These are phyloP conservation scores for Conus canariensis DNA, from an alignment of 2,888 invertebrate genomes.

Conservation along the genomic window DNA sequence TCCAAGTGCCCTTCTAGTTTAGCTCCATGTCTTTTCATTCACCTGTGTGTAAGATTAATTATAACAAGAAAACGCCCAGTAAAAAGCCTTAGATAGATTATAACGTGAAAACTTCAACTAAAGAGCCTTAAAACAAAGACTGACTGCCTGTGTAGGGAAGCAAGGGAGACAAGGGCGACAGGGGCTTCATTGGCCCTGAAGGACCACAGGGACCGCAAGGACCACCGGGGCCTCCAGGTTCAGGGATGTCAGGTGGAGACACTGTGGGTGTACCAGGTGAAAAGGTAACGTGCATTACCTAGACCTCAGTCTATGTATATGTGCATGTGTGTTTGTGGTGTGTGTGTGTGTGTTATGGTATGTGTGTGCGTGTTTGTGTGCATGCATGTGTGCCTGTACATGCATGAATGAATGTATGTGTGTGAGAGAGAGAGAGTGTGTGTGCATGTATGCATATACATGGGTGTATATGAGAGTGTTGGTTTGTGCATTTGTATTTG, in stretches of 20 bases:
- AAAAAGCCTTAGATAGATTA: too few species aligned
- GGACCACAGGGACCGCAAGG: conserved; percentile 44
- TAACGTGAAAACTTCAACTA: too few species aligned
- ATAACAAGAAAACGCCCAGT: too few species aligned
- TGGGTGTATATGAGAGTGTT: neutral
- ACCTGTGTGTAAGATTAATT: too few species aligned
- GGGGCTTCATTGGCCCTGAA: conserved; percentile 35
- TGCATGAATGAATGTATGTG: neutral
- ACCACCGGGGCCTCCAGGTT: conserved; percentile 36
- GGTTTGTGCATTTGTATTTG: neutral
- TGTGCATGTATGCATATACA: neutral
- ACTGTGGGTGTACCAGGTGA: neutral
- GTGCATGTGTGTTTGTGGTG: neutral
- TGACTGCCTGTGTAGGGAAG: neutral
- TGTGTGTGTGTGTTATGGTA: conserved; percentile 29
- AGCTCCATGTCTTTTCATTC: too few species aligned
- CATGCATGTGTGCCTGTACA: neutral
- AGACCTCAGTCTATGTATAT: neutral
- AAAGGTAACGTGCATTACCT: conserved; percentile 1
- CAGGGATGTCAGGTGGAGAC: neutral
- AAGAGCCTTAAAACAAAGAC: too few species aligned
- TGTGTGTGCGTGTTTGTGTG: conserved; percentile 13
- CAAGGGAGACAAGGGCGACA: conserved; percentile 41
- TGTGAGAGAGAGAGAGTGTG: neutral
- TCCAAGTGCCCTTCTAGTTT: too few species aligned